phyloP scores from a whole-genome alignment of 2,888 invertebrate genomes.

The Microctonus hyperodae region DNA sequence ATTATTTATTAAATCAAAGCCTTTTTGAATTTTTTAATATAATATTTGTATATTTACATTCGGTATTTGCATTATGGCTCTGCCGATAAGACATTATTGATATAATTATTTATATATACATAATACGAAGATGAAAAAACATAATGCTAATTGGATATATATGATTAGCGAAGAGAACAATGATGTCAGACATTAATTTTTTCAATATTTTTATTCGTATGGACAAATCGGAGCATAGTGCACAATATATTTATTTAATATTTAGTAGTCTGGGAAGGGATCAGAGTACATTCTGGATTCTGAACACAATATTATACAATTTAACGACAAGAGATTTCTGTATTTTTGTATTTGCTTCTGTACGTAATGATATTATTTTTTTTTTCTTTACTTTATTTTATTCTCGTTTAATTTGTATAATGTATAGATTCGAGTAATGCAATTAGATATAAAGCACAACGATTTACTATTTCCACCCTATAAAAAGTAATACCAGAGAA shows the following conservation, averaged over 20 bases:
- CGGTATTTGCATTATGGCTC: too few relatives aligned
- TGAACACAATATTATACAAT: constrained; percentile 61
- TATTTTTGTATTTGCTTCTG: constrained; percentile 57
- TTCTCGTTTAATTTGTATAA: constrained; percentile 43
- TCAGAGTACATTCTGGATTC: constrained; percentile 61
- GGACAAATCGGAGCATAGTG: constrained; percentile 61
- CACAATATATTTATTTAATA: constrained; percentile 60
- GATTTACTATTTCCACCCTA: constrained; percentile 55
- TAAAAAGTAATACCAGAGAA: constrained; percentile 51
- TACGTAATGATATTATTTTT: constrained; percentile 48
- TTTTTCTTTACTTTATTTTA: too few relatives aligned
- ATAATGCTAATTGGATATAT: not conserved
- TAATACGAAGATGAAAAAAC: too few relatives aligned
- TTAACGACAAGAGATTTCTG: constrained; percentile 59
- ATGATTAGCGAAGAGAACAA: constrained; percentile 24
- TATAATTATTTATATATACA: too few relatives aligned
- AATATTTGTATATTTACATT: too few relatives aligned
- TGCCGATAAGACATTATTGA: too few relatives aligned
- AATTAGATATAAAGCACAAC: constrained; percentile 54
- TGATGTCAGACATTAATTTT: constrained; percentile 38
- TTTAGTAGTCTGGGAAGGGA: constrained; percentile 48
- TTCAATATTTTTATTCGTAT: constrained; percentile 61
- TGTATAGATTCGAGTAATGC: constrained; percentile 56
- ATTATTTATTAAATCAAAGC: not conserved
- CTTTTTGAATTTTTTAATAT: too few relatives aligned